phyloP scores from a whole-genome alignment of 2,113 vertebrate genomes.

The Romanogobio albipinnatus region DNA sequence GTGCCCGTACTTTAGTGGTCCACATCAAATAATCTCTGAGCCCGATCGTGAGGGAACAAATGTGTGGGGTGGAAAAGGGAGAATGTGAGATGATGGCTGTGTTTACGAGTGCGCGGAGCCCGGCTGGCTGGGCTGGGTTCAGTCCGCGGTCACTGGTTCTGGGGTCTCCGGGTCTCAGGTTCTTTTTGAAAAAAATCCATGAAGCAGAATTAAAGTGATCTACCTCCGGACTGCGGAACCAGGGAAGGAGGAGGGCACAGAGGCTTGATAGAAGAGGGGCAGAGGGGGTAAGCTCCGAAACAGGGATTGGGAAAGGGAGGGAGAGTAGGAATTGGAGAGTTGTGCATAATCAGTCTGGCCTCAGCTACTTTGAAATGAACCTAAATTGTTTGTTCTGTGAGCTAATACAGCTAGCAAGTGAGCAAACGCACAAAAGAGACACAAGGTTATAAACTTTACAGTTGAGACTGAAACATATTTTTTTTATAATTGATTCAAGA shows the following conservation, averaged over 20 bases:
- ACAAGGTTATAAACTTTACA: not conserved
- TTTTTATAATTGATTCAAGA: not conserved
- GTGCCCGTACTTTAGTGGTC: constrained; percentile 32
- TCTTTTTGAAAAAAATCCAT: constrained; percentile 80
- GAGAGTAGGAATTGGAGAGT: constrained; percentile 57
- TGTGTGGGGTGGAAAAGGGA: constrained; percentile 58
- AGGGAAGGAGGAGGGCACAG: constrained; percentile 53
- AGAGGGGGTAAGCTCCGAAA: constrained; percentile 22
- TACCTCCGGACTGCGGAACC: constrained; percentile 71
- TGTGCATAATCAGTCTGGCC: constrained; percentile 70
- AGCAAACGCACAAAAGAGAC: not conserved
- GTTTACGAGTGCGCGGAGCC: constrained; percentile 69
- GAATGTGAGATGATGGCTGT: constrained; percentile 71
- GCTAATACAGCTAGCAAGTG: not conserved
- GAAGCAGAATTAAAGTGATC: constrained; percentile 86
- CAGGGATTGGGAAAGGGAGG: constrained; percentile 30
- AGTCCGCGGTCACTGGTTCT: constrained; percentile 76
- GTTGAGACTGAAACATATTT: not conserved
- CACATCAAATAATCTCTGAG: constrained; percentile 60
- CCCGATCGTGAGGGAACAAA: constrained; percentile 65
- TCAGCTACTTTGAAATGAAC: constrained; percentile 74
- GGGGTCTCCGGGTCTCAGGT: constrained; percentile 73
- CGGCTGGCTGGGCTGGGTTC: constrained; percentile 71
- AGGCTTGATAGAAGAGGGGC: constrained; percentile 35
- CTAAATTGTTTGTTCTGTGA: constrained; percentile 68